phyloP scores from a whole-genome alignment of 2,113 vertebrate genomes.

The Coregonus clupeaformis region DNA sequence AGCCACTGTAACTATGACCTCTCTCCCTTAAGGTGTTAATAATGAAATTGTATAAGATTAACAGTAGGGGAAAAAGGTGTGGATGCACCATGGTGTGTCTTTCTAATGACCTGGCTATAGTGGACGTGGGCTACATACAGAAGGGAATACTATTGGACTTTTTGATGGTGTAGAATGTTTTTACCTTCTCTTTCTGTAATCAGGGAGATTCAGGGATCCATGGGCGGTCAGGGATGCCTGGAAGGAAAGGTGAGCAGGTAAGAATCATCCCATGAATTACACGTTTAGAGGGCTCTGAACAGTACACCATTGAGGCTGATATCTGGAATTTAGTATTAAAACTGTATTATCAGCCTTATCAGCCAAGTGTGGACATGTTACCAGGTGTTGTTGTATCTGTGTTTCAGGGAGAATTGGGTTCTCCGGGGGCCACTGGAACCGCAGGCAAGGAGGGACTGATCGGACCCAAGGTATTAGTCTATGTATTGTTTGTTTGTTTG shows the following conservation, averaged over 20 bases:
- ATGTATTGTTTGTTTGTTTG: slow-evolving; percentile 1
- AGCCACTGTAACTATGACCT: too few relatives aligned
- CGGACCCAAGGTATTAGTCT: slow-evolving; percentile 85
- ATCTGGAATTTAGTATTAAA: too few relatives aligned
- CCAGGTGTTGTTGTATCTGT: neutral
- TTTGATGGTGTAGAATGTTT: too few relatives aligned
- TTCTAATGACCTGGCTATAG: neutral
- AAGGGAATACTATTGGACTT: too few relatives aligned
- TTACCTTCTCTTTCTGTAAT: slow-evolving; percentile 19
- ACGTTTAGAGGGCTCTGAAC: neutral
- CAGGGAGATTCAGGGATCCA: slow-evolving; percentile 84
- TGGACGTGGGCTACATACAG: too few relatives aligned
- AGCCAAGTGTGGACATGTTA: neutral
- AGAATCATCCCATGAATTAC: slow-evolving; percentile 34
- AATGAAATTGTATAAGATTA: too few relatives aligned
- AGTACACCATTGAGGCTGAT: too few relatives aligned
- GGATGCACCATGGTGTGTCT: neutral
- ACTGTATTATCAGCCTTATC: neutral
- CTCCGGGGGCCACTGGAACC: slow-evolving; percentile 77
- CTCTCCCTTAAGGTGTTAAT: too few relatives aligned
- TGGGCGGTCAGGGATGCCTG: slow-evolving; percentile 81
- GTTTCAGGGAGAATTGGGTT: slow-evolving; percentile 86
- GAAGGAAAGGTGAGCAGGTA: slow-evolving; percentile 89
- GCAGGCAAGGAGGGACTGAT: slow-evolving; percentile 93
- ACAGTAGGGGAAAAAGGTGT: too few relatives aligned